These are phyloP conservation scores for Tetropium fuscum DNA, from an alignment of 2,888 invertebrate genomes.

Conservation along the genomic window DNA sequence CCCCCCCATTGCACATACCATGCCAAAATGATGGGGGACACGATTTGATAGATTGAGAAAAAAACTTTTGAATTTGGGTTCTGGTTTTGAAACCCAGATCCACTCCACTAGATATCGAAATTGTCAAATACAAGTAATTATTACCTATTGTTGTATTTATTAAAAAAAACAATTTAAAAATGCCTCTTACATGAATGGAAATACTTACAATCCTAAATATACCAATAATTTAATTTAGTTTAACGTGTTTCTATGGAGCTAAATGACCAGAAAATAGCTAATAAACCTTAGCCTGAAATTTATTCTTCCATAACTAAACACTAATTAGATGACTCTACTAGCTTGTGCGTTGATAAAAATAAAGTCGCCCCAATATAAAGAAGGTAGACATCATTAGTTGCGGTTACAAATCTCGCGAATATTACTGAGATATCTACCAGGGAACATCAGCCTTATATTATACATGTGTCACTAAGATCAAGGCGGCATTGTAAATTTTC, in stretches of 20 bases:
- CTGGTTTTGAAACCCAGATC: too few species aligned
- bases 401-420: slow-evolving; percentile 30
- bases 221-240: too few species aligned
- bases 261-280: slow-evolving; percentile 36
- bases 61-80: too few species aligned
- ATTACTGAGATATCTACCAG: slow-evolving; percentile 27
- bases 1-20: too few species aligned
- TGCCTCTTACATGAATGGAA: too few species aligned
- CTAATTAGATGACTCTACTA: slow-evolving; percentile 34
- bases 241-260: slow-evolving; percentile 31
- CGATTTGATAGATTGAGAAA: too few species aligned
- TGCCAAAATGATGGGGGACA: too few species aligned
- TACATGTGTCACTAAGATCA: slow-evolving; percentile 49
- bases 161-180: too few species aligned
- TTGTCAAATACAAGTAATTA: too few species aligned
- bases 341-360: slow-evolving; percentile 22
- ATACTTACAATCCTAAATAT: too few species aligned
- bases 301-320: slow-evolving; percentile 37
- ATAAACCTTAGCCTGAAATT: slow-evolving; percentile 35
- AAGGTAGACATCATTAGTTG: slow-evolving; percentile 25
- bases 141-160: too few species aligned
- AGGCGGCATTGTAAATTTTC: slow-evolving; percentile 52
- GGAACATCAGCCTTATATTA: slow-evolving; percentile 35
- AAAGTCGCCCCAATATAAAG: slow-evolving; percentile 17
- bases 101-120: too few species aligned